A percentile compares a stretch with the other conserved stretches of the same genome.
Evolutionary conservation across 2,113 vertebrate species (phyloP).

Genomic region (Shinisaurus crocodilurus): DNA sequence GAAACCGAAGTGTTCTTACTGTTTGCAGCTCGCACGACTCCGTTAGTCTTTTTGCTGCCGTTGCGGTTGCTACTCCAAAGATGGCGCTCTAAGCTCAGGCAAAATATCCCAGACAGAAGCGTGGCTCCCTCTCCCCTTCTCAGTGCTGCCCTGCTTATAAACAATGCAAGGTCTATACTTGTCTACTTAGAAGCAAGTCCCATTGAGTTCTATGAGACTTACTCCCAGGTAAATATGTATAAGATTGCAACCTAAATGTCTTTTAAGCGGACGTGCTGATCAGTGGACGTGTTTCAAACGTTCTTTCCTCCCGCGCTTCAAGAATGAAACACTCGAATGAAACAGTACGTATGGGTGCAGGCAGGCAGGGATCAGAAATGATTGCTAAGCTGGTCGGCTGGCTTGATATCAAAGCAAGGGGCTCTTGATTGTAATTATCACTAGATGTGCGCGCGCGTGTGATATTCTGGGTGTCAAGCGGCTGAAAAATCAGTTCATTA

Average conservation of each 20-base stretch:
- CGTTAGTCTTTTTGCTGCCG: neutral
- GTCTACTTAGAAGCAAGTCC: too few relatives aligned
- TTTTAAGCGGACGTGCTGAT: neutral
- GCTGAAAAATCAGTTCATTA: conserved; percentile 3
- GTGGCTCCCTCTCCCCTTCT: too few relatives aligned
- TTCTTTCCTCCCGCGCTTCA: rapidly evolving
- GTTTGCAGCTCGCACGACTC: too few relatives aligned
- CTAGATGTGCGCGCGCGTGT: too few relatives aligned
- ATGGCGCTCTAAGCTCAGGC: conserved; percentile 69
- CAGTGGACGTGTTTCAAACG: neutral
- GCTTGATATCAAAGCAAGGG: neutral
- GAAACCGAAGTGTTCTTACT: neutral
- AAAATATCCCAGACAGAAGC: neutral
- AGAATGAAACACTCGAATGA: rapidly evolving
- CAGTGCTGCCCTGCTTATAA: too few relatives aligned
- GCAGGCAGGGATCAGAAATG: neutral
- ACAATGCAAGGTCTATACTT: too few relatives aligned
- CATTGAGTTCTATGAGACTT: too few relatives aligned
- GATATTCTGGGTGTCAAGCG: neutral
- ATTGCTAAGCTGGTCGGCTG: neutral
- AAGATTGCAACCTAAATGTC: neutral
- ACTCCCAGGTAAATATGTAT: too few relatives aligned
- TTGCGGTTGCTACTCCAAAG: conserved; percentile 55
- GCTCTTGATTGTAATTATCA: neutral
- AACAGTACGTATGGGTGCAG: neutral